Conservation (phyloP, 1,140 invertebrate species). For the Andrena cerasifolii region DNA sequence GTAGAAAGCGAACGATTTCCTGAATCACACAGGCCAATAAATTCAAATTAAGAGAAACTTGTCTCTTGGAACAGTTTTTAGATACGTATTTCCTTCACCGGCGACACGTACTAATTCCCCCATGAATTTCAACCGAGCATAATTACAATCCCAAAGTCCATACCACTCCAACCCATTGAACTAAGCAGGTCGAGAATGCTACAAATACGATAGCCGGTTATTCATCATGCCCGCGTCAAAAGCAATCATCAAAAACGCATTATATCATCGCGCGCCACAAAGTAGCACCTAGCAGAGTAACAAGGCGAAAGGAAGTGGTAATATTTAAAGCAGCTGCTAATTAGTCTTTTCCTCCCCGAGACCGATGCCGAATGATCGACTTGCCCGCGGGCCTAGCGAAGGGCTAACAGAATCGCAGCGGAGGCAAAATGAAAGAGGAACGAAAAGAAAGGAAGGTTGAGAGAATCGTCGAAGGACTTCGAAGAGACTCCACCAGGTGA, state of each 20-base stretch:
- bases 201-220: background rate
- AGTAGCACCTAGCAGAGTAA: background rate
- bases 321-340: constrained; percentile 7
- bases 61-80: background rate
- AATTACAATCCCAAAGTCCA: too few relatives aligned
- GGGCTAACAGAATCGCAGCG: background rate
- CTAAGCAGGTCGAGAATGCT: too few relatives aligned
- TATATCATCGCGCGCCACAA: background rate
- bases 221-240: background rate
- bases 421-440: background rate
- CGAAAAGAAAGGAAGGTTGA: background rate
- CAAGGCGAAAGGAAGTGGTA: background rate
- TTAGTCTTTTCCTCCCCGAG: background rate
- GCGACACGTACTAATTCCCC: too few relatives aligned
- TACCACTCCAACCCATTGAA: too few relatives aligned
- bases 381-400: background rate
- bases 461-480: constrained; percentile 6
- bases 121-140: too few relatives aligned
- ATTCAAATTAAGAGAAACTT: background rate
- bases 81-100: background rate
- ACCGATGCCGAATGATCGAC: background rate
- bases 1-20: constrained; percentile 1
- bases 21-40: background rate
- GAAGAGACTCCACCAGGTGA: background rate
- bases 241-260: background rate